Percentiles rank a stretch among this genome's conserved stretches.
Evolutionary conservation across 2,888 invertebrate genomes (phyloP).

Genomic region (Tigriopus californicus): DNA sequence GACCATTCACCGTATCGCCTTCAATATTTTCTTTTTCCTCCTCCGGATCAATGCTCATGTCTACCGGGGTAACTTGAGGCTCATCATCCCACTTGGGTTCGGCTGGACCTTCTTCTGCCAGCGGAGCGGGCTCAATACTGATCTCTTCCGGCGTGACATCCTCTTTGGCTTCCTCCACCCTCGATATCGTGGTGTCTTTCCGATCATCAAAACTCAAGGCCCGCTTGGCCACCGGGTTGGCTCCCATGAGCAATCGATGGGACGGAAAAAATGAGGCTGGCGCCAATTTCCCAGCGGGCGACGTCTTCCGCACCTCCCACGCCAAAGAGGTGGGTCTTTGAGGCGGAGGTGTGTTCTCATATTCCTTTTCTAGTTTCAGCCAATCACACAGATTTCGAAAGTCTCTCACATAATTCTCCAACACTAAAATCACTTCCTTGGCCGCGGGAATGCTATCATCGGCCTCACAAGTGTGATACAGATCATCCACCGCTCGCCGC

Average conservation of each 20-base stretch:
- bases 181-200: too few relatives aligned
- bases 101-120: too few relatives aligned
- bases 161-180: background rate
- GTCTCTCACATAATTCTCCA: conserved; percentile 83
- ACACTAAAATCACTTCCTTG: conserved; percentile 74
- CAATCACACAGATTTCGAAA: conserved; percentile 84
- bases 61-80: background rate
- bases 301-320: conserved; percentile 79
- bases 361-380: conserved; percentile 81
- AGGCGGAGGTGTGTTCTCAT: conserved; percentile 66
- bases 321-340: conserved; percentile 72
- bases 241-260: too few relatives aligned
- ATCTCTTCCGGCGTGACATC: background rate
- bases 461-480: conserved; percentile 84
- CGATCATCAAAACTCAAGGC: too few relatives aligned
- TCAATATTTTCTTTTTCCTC: background rate
- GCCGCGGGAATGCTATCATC: conserved; percentile 86
- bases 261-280: background rate
- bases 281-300: conserved; percentile 40
- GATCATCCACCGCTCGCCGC: conserved; percentile 77
- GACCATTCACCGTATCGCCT: background rate
- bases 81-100: too few relatives aligned
- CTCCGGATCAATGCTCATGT: background rate
- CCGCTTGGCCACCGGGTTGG: too few relatives aligned
- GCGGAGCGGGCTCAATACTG: background rate